These are phyloP conservation scores for Chromobotia macracanthus DNA, from an alignment of 2,797 vertebrate genomes.

Conservation along the genomic window DNA sequence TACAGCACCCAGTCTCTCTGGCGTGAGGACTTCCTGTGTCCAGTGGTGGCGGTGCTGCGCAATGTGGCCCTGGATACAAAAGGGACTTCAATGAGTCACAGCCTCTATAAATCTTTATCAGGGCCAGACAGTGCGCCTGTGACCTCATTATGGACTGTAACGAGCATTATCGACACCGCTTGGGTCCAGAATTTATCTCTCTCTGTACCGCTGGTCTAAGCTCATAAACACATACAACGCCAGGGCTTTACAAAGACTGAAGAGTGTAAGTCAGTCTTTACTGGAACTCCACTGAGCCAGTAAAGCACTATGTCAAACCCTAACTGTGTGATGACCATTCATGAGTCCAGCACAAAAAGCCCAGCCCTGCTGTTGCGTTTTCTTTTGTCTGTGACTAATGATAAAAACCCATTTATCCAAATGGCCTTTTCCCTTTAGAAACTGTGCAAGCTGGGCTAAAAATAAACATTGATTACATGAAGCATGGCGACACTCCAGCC, in stretches of 20 bases:
- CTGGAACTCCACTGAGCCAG: constrained; percentile 47
- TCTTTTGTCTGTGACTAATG: constrained; percentile 50
- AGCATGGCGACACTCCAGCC: constrained; percentile 49
- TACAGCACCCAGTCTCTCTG: background rate
- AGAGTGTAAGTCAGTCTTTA: constrained; percentile 52
- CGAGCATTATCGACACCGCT: constrained; percentile 70
- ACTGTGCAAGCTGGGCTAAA: constrained; percentile 51
- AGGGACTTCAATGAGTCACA: constrained; percentile 55
- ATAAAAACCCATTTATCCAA: constrained; percentile 56
- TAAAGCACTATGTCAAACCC: constrained; percentile 27
- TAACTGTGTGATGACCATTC: constrained; percentile 30
- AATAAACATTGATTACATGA: constrained; percentile 57
- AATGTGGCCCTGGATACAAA: constrained; percentile 32
- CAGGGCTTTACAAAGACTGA: constrained; percentile 47
- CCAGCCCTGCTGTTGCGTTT: constrained; percentile 35
- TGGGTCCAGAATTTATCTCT: constrained; percentile 70
- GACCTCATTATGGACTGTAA: constrained; percentile 76
- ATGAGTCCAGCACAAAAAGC: constrained; percentile 18
- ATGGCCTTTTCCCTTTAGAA: constrained; percentile 53
- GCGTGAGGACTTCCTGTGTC: constrained; percentile 32
- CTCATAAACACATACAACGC: constrained; percentile 48
- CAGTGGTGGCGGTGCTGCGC: constrained; percentile 27
- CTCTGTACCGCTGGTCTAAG: constrained; percentile 44
- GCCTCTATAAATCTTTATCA: constrained; percentile 77
- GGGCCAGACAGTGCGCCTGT: constrained; percentile 68